Percentiles rank a stretch among this genome's conserved stretches.
These are phyloP conservation scores for Dendrophyllia cribrosa DNA, from an alignment of 64 coral and sea anemone species.

Conservation along the genomic window DNA sequence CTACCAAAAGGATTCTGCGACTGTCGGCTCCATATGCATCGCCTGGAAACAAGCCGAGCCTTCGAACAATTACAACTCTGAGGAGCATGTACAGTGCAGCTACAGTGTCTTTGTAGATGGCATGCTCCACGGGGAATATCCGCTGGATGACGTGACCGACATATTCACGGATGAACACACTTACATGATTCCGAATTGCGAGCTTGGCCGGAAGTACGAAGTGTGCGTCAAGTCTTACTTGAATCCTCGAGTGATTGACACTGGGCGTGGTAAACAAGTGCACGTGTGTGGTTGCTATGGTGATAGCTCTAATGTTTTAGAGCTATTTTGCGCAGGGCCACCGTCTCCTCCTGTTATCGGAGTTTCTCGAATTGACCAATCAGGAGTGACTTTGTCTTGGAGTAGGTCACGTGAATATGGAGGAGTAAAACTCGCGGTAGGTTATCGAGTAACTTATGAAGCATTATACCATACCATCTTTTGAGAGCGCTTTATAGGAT, in stretches of 20 bases:
- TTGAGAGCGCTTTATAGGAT: no score
- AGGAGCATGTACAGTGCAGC: slow-evolving; percentile 21
- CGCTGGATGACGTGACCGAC: slow-evolving; percentile 33
- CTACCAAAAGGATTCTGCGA: slow-evolving; percentile 11
- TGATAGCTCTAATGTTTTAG: slow-evolving; percentile 69
- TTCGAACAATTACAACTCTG: not conserved
- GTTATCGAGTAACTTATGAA: not conserved
- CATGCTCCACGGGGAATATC: slow-evolving; percentile 63
- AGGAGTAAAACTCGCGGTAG: slow-evolving; percentile 53
- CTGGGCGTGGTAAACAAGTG: not conserved
- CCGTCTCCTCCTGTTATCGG: slow-evolving; percentile 49
- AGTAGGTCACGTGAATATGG: slow-evolving; percentile 65
- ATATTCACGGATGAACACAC: slow-evolving; percentile 61
- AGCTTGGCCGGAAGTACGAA: slow-evolving; percentile 61
- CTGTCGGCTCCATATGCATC: slow-evolving; percentile 50
- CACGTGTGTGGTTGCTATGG: slow-evolving; percentile 93
- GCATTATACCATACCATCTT: not conserved
- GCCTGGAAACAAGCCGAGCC: slow-evolving; percentile 51
- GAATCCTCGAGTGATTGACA: slow-evolving; percentile 53
- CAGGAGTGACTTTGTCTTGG: slow-evolving; percentile 71
- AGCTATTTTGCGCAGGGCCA: slow-evolving; percentile 48
- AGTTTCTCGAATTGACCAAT: slow-evolving; percentile 63
- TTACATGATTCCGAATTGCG: slow-evolving; percentile 64
- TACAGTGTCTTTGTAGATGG: slow-evolving; percentile 82
- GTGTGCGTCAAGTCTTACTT: slow-evolving; percentile 67